These are phyloP conservation scores for Callosobruchus maculatus DNA, from an alignment of 2,888 invertebrate species.

Conservation along the genomic window DNA sequence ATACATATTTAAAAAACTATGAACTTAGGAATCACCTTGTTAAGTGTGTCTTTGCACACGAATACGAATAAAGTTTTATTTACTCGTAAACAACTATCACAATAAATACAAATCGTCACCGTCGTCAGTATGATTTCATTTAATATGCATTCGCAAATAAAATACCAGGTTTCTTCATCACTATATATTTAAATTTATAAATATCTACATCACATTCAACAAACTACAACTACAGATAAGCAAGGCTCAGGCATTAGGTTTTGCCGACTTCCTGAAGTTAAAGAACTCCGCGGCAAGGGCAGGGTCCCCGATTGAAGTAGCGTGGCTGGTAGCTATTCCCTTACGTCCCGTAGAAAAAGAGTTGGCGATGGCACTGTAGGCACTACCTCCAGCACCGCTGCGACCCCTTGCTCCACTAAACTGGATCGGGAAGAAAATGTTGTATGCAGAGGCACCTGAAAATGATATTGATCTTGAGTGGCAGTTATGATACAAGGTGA, in stretches of 20 bases:
- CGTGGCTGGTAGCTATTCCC: constrained; percentile 69
- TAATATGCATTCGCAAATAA: too few species aligned
- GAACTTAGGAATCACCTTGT: too few species aligned
- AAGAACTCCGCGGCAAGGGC: constrained; percentile 46
- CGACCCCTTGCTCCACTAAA: constrained; percentile 47
- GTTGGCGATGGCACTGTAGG: constrained; percentile 64
- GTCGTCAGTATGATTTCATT: too few species aligned
- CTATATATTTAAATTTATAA: not conserved
- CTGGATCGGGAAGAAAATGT: constrained; percentile 66
- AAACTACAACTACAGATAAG: not conserved
- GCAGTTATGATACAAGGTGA: too few species aligned
- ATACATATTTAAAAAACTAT: too few species aligned
- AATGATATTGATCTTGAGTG: not conserved
- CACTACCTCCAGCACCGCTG: constrained; percentile 38
- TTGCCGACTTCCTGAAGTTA: not conserved
- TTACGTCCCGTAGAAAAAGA: constrained; percentile 67
- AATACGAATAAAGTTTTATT: too few species aligned
- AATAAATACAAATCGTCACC: too few species aligned
- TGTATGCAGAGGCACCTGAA: constrained; percentile 35
- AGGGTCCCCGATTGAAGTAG: constrained; percentile 66
- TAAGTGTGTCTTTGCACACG: too few species aligned
- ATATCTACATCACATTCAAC: not conserved
- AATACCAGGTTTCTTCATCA: not conserved
- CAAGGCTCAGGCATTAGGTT: not conserved
- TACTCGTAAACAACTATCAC: too few species aligned